Conservation (phyloP, 2,797 vertebrate genomes). For the Sparidentex hasta region DNA sequence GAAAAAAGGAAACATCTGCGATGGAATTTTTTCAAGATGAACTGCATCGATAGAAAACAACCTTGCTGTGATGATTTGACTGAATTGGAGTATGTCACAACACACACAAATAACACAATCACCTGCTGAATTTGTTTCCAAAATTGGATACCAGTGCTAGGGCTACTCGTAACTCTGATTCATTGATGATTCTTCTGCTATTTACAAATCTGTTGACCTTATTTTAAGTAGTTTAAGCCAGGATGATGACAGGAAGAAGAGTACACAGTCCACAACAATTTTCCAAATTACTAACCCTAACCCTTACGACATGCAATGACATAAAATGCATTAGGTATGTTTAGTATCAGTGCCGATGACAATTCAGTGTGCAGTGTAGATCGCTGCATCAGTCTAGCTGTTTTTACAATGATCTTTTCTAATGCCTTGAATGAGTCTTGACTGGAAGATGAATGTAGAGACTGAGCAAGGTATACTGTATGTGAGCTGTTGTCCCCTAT, state of each 20-base stretch:
- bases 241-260: no score
- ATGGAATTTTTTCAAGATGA: not conserved
- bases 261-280: no score
- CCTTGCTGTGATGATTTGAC: constrained; percentile 9
- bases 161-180: no score
- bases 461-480: not conserved
- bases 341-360: not conserved
- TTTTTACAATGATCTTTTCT: not conserved
- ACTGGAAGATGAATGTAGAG: not conserved
- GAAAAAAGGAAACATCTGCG: not conserved
- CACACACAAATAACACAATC: not conserved
- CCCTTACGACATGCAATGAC: no score
- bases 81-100: not conserved
- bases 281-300: no score
- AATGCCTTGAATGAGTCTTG: not conserved
- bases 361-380: not conserved
- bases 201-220: no score
- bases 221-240: no score
- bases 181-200: no score
- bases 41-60: not conserved
- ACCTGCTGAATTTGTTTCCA: not conserved
- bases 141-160: not conserved
- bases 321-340: not conserved
- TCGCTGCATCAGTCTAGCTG: not conserved
- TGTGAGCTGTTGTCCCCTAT: constrained; percentile 9